Evolutionary conservation across 2,113 vertebrate species (phyloP), one percentile per base, ranked within the genome.

Genomic region (Tragelaphus strepsiceros): DNA sequence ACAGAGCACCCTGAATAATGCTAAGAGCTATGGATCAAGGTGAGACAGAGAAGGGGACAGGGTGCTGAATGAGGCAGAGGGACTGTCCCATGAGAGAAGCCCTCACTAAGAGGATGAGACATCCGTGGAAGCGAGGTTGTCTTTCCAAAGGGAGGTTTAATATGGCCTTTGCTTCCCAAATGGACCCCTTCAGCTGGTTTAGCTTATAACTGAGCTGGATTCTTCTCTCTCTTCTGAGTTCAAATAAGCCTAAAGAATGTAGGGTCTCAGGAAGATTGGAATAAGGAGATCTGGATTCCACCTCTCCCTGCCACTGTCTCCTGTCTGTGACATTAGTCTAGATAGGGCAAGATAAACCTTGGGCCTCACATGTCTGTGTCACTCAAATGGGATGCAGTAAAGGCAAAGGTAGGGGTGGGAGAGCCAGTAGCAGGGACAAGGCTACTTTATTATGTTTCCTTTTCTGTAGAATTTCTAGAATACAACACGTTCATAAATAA

Each of bases 81-180:
- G 6, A 3, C n/a, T 67, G 16, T 51, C 43, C 26, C 5, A 62
- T 2, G 19, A 53, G 51, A 46, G 32, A 56, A 22, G 15, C 15
- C 7, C 22, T 64, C 13, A 14, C 13, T 3, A 30, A 74, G 54
- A 43, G 71, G 7, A 89, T 3, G 30, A 78, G 71, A 28, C 17
- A 54, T 21, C 49, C 4, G 13, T 15, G 54, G 10, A 46, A 83
- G 15, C 26, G 0, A 22, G 6, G 16, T 10, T 4, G 1, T 28
- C 17, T 51, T 91, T 19, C 12, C 49, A 61, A 88, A 43, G 74
- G 21, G 3, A 88, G 14, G 10, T n/a, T 61, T 54, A 32, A 80
- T 74, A 61, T 16, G 58, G 77, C 2, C 4, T 53, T 43, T 2
- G 6, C 53, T 64, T 81, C n/a, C 61, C 1, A 54, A n/a, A 28